Evolutionary conservation across 2,797 vertebrate genomes (phyloP), one percentile per base, ranked within the genome.

Genomic region (Octomys mimax): DNA sequence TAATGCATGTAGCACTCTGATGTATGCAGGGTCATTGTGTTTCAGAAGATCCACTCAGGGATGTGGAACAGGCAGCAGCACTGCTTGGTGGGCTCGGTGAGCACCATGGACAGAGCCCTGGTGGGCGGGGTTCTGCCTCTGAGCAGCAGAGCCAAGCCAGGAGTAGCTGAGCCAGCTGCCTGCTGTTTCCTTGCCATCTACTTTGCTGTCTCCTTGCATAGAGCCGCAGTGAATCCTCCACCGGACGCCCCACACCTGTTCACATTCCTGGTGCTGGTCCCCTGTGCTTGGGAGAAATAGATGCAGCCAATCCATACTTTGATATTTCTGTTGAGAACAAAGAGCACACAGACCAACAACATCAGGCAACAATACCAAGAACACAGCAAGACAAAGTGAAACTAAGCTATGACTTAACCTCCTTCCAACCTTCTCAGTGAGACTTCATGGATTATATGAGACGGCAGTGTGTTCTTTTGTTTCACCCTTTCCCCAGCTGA

Each of bases 21-120:
- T 2, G 1, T 19, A 3, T 21, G 18, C 59, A 22, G 59, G 59
- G 59, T 59, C 59, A 59, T 59, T 57, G 14, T 57, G 2, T 57
- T 18, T 57, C 54, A 21, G 16, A 59, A 24, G 59, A 59, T 59
- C 21, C 59, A 59, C 21, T 59, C 59, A 59, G 57, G 22, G 8
- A 24, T 22, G 21, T 57, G 31, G 6, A 24, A 39, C 0, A 0
- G 1, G 22, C 9, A 31, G 11, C 4, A 2, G 12, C 13, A 9
- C 46, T 33, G 8, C 36, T 75, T 1, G 0, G 10, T 31, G 16
- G 0, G 14, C 13, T 61, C 7, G 6, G 26, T 68, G 28, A 70
- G 94, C 0, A 5, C 75, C 39, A 0, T 22, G 54, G 42, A 59
- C 52, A 42, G 57, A 49, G 62, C 2, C 0, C 9, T 22, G 31